Evolutionary conservation across 2,797 vertebrate species (phyloP).

Genomic region (Chelonia mydas): DNA sequence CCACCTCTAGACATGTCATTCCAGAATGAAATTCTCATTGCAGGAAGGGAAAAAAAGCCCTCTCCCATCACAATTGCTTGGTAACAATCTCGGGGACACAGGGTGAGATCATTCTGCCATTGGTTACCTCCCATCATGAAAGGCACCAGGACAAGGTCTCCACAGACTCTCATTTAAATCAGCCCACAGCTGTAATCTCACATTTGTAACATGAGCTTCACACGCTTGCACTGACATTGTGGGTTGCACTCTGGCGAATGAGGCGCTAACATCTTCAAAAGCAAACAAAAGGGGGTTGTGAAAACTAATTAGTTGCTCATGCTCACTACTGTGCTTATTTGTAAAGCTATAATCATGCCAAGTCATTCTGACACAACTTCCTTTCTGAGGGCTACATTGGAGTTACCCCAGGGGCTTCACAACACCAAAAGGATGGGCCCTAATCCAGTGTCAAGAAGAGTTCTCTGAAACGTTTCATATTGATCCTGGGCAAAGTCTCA

Average conservation of each 20-base stretch:
- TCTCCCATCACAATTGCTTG: conserved; percentile 11
- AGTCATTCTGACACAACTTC: accelerated
- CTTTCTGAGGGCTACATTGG: not conserved
- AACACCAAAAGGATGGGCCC: conserved; percentile 15
- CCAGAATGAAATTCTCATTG: not conserved
- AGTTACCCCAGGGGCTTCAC: not conserved
- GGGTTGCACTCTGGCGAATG: not conserved
- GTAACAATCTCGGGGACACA: not conserved
- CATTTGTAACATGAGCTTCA: not conserved
- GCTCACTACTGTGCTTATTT: not conserved
- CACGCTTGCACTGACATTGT: accelerated
- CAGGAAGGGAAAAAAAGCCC: no score
- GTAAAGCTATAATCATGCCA: conserved; percentile 9
- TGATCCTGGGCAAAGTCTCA: not conserved
- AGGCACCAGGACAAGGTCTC: conserved; percentile 28
- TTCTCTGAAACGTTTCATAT: not conserved
- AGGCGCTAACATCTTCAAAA: not conserved
- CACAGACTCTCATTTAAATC: conserved; percentile 42
- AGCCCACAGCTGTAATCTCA: conserved; percentile 49
- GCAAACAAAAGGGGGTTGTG: conserved; percentile 52
- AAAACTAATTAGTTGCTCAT: conserved; percentile 50
- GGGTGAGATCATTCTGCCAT: conserved; percentile 11
- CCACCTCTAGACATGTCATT: conserved; percentile 1
- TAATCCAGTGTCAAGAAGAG: conserved; percentile 4
- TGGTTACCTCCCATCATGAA: not conserved